A percentile compares a stretch with the other conserved stretches of the same genome.
These are phyloP conservation scores for Anthoptus insignis DNA, from an alignment of 2,888 invertebrate genomes.

Conservation along the genomic window DNA sequence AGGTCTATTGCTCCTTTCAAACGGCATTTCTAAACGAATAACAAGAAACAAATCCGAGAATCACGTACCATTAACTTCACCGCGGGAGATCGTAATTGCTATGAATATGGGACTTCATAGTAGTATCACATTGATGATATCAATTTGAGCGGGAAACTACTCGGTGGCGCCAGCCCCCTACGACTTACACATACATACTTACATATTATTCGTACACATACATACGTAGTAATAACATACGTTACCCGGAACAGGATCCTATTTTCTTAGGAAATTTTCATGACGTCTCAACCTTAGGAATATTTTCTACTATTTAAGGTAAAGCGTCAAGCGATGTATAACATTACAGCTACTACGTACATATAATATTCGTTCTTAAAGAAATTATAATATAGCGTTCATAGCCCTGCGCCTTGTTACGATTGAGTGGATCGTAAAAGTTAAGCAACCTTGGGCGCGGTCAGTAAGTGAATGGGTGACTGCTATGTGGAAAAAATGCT, in stretches of 20 bases:
- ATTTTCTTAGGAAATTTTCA: conserved; percentile 59
- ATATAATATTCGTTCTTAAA: too few species aligned
- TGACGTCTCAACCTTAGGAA: conserved; percentile 15
- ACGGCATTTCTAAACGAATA: not conserved
- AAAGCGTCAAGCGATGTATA: not conserved
- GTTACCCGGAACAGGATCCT: conserved; percentile 45
- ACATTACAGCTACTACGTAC: not conserved
- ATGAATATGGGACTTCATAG: conserved; percentile 27
- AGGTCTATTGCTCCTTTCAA: conserved; percentile 2
- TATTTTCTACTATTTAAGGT: not conserved
- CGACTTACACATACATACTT: too few species aligned
- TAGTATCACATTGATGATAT: conserved; percentile 51
- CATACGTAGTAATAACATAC: conserved; percentile 42
- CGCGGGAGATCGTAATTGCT: conserved; percentile 20
- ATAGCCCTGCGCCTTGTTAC: too few species aligned
- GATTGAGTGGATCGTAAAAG: too few species aligned
- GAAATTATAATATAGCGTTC: too few species aligned
- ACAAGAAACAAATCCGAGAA: conserved; percentile 14
- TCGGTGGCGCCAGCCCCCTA: conserved; percentile 70
- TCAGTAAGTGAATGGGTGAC: too few species aligned
- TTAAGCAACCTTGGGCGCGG: too few species aligned
- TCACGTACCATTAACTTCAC: conserved; percentile 15
- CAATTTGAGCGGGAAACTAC: conserved; percentile 57
- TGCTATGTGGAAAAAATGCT: too few species aligned
- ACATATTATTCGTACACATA: conserved; percentile 17